These are phyloP conservation scores for Ptychoptera albimana DNA, from an alignment of 2,888 invertebrate species.

Conservation along the genomic window DNA sequence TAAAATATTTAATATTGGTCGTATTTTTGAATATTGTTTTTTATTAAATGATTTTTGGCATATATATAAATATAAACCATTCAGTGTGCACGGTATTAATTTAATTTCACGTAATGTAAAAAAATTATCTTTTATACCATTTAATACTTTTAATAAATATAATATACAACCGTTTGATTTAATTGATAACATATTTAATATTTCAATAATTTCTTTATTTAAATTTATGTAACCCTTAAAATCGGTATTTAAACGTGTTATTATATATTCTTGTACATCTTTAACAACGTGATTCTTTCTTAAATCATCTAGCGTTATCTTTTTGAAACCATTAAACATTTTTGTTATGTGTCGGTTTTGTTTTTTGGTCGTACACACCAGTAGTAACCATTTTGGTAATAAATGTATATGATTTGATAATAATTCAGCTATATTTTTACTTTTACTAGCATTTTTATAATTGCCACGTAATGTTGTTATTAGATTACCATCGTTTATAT, in stretches of 20 bases:
- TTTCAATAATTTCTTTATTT: conserved; percentile 82
- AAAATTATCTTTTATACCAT: conserved; percentile 86
- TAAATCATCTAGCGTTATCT: conserved; percentile 81
- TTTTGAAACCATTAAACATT: conserved; percentile 78
- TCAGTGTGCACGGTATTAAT: conserved; percentile 88
- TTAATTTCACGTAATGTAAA: conserved; percentile 81
- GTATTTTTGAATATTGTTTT: conserved; percentile 73
- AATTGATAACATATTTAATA: conserved; percentile 85
- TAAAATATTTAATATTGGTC: conserved; percentile 70
- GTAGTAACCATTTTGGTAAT: conserved; percentile 82
- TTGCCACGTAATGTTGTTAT: conserved; percentile 34
- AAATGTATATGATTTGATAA: conserved; percentile 79
- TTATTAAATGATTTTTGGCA: conserved; percentile 85
- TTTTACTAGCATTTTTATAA: conserved; percentile 27
- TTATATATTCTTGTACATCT: conserved; percentile 90
- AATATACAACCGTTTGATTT: conserved; percentile 90
- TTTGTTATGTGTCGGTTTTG: conserved; percentile 69
- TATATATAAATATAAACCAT: conserved; percentile 88
- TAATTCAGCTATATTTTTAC: conserved; percentile 62
- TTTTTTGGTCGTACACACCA: conserved; percentile 75
- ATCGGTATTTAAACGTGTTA: conserved; percentile 77
- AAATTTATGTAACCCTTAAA: conserved; percentile 77
- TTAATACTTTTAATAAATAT: conserved; percentile 73
- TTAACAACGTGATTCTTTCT: conserved; percentile 79
- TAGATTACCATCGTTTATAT: conserved; percentile 36